These are phyloP conservation scores for Trichomycterus rosablanca DNA, from an alignment of 2,113 vertebrate species.

Conservation along the genomic window DNA sequence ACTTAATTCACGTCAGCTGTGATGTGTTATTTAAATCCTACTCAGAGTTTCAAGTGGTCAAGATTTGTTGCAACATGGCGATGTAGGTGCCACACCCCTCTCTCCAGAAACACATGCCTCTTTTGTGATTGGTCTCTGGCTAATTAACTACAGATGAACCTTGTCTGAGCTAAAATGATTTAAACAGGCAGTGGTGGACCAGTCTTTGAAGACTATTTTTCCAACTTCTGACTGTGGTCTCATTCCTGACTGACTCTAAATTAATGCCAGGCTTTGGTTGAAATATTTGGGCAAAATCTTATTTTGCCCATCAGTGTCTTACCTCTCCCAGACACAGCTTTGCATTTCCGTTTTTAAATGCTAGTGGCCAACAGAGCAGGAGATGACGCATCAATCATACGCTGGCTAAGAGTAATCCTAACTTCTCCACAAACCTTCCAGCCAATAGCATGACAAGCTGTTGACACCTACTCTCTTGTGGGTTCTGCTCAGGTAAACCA, in stretches of 20 bases:
- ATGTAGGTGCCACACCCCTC: too few relatives aligned
- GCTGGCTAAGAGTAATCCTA: slow-evolving; percentile 34
- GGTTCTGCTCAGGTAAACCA: slow-evolving; percentile 40
- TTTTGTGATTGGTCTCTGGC: too few relatives aligned
- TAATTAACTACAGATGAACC: too few relatives aligned
- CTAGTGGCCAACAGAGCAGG: slow-evolving; percentile 35
- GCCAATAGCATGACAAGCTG: slow-evolving; percentile 46
- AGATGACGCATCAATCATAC: slow-evolving; percentile 58
- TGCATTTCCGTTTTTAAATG: slow-evolving; percentile 47
- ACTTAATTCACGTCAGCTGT: too few relatives aligned
- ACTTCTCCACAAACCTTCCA: slow-evolving; percentile 38
- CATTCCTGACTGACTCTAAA: slow-evolving; percentile 15
- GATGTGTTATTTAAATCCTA: too few relatives aligned
- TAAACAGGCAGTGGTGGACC: too few relatives aligned
- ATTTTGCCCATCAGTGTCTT: slow-evolving; percentile 30
- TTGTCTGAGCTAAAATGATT: too few relatives aligned
- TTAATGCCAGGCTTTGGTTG: slow-evolving; percentile 27
- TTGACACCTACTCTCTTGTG: slow-evolving; percentile 25
- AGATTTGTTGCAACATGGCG: too few relatives aligned
- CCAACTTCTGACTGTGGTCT: slow-evolving; percentile 5
- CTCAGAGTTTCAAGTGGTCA: too few relatives aligned
- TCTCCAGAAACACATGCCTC: too few relatives aligned
- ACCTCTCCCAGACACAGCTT: slow-evolving; percentile 2
- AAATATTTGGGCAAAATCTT: slow-evolving; percentile 29
- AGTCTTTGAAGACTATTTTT: slow-evolving; percentile 20